Base-by-base conservation (phyloP, 64 coral and sea anemone species). In the Montipora cactus region DNA sequence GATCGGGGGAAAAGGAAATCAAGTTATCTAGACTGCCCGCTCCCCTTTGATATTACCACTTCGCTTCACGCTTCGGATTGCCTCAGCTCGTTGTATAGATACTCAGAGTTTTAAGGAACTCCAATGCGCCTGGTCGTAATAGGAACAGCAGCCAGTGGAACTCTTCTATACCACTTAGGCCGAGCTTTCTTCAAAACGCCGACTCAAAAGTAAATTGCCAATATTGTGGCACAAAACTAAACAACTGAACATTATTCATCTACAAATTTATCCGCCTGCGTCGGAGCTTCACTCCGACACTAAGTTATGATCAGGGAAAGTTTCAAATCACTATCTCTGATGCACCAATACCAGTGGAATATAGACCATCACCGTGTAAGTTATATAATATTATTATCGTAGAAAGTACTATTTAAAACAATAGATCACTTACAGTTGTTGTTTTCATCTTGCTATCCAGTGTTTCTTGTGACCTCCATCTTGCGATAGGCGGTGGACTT, bases 361-460 rank as follows among this genome's bases (percentile, higher is more conserved):
- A 86, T 5, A 71, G 82, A 72, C 44, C 15, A 19, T 68, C 25
- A 11, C n/a, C 50, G 2, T 68, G 25, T 2, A 15, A 16, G 8
- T 64, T 47, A 48, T 72, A 51, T 86, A 49, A 49, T 68, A 23
- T 67, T 71, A 72, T 18, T 72, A 48, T 86, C 49, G 18, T 23
- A 23, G 6, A 49, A 51, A 59, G 37, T 68, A 70, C 82, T 71
- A 86, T 47, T 86, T 71, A 69, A 18, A 86, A 86, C 82, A 86
- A 86, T 86, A 5, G 45, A 19, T 71, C 47, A 86, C 82, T 86
- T 86, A 86, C 82, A 49, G 82, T 71, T 70, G 82, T 86, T 86
- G 82, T 86, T 86, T 86, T 86, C 82, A 86, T 86, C 68, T 86
- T 86, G 82, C 46, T 86, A 70, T 86, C 82, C 82, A 86, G 10